Evolutionary conservation across 2,113 vertebrate species (phyloP).

Genomic region (Cygnus buccinator): DNA sequence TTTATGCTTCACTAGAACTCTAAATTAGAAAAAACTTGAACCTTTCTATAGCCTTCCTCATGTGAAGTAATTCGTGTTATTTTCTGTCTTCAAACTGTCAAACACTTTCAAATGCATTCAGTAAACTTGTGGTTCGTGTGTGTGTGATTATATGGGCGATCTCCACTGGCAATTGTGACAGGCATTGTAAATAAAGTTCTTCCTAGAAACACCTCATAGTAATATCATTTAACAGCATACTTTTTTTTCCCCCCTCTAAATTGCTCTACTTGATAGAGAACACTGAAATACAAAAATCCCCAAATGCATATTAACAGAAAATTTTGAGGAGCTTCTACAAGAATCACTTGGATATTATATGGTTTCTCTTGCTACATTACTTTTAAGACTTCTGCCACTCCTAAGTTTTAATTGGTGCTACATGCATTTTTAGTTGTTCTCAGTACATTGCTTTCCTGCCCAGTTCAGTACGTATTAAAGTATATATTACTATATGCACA

Average conservation of each 20-base stretch:
- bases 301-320: neutral
- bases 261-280: neutral
- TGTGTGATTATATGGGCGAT: neutral
- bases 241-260: neutral
- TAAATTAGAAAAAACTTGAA: slow-evolving; percentile 12
- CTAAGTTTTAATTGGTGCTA: neutral
- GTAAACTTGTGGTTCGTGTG: neutral
- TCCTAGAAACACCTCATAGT: neutral
- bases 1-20: neutral
- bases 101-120: neutral
- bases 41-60: neutral
- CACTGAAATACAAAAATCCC: neutral
- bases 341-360: neutral
- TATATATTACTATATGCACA: neutral
- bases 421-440: neutral
- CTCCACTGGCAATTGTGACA: neutral
- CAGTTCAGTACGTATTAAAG: neutral
- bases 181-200: neutral
- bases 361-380: neutral
- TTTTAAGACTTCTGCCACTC: neutral
- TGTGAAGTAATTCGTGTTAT: neutral
- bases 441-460: neutral
- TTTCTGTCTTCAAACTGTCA: slow-evolving; percentile 24
- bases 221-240: neutral
- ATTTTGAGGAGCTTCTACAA: neutral